These are phyloP conservation scores for Phylloscopus whistleri DNA, from an alignment of 2,113 vertebrate genomes.

Conservation along the genomic window DNA sequence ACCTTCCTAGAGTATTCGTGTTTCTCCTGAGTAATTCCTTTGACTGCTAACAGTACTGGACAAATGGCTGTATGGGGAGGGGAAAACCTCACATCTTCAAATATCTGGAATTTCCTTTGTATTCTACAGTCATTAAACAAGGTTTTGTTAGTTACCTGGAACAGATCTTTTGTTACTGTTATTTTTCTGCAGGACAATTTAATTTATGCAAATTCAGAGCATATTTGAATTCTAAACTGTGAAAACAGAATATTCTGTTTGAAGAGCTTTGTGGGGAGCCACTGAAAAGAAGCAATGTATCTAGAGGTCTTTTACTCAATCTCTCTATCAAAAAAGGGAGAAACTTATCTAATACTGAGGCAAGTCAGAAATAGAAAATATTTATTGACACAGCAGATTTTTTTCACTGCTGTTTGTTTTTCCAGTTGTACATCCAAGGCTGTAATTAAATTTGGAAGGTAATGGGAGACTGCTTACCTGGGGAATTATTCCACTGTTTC, in stretches of 20 bases:
- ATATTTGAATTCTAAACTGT: background rate
- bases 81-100: background rate
- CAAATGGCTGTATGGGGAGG: background rate
- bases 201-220: background rate
- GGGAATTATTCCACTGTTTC: background rate
- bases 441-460: constrained; percentile 7
- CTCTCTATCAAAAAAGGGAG: background rate
- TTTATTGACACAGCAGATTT: background rate
- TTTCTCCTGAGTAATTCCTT: background rate
- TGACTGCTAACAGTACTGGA: background rate
- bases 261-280: background rate
- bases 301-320: background rate
- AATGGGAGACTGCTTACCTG: background rate
- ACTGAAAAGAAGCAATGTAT: background rate
- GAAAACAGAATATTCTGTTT: background rate
- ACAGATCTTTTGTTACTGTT: background rate
- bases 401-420: background rate
- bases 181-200: background rate
- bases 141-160: background rate
- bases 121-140: background rate
- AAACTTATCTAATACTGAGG: background rate
- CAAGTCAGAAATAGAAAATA: background rate
- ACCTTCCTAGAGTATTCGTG: background rate
- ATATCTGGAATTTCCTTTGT: background rate
- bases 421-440: background rate